These are phyloP conservation scores for Sesamia inferens DNA, from an alignment of 2,888 invertebrate species.

Conservation along the genomic window DNA sequence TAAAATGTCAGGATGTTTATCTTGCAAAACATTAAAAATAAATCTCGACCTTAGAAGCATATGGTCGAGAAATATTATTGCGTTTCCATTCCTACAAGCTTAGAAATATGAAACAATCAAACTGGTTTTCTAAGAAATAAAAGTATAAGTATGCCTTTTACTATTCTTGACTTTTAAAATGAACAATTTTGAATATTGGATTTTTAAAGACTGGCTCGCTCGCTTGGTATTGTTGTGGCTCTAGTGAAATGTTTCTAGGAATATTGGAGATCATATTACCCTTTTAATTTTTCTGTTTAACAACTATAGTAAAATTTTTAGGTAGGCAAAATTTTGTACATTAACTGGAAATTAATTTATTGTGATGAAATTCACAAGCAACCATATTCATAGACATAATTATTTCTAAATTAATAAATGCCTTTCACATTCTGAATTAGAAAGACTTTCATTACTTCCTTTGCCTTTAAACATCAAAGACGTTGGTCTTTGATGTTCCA, in stretches of 20 bases:
- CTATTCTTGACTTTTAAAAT: conserved; percentile 27
- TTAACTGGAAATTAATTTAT: not conserved
- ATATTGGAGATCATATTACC: not conserved
- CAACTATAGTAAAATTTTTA: not conserved
- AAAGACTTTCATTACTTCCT: conserved; percentile 13
- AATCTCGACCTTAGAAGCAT: not conserved
- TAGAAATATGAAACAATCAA: conserved; percentile 23
- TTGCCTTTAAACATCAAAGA: conserved; percentile 12
- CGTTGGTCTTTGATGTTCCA: not conserved
- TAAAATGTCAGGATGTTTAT: not conserved
- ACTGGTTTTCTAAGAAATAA: conserved; percentile 20
- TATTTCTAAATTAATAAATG: not conserved
- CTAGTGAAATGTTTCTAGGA: not conserved
- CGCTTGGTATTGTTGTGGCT: conserved; percentile 21
- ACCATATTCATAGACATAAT: not conserved
- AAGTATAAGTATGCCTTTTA: conserved; percentile 15
- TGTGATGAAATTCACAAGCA: no score
- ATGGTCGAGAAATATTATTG: not conserved
- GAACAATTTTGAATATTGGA: conserved; percentile 49
- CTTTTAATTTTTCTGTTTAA: not conserved
- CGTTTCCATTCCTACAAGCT: conserved; percentile 6
- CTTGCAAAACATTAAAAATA: not conserved
- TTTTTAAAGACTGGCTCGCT: conserved; percentile 49
- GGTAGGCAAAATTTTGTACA: not conserved
- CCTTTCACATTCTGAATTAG: not conserved